A percentile compares a stretch with the other conserved stretches of the same genome.
Evolutionary conservation across 2,113 vertebrate genomes (phyloP).

Genomic region (Acanthisitta chloris): DNA sequence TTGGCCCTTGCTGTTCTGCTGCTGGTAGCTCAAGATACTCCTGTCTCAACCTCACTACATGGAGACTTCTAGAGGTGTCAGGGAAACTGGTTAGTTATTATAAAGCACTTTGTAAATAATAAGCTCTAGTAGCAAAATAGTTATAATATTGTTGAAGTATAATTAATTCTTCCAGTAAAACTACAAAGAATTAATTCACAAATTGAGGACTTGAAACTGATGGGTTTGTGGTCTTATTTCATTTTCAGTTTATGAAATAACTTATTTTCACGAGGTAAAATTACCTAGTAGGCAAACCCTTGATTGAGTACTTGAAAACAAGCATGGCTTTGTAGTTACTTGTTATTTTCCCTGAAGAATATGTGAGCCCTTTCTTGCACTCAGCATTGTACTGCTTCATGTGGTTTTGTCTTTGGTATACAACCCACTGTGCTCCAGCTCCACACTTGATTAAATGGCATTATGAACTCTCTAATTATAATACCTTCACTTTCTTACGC

Average conservation of each 20-base stretch:
- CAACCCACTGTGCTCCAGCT: constrained; percentile 3
- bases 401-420: constrained; percentile 46
- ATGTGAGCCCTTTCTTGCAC: not conserved
- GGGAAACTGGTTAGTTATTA: not conserved
- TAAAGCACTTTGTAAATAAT: not conserved
- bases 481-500: constrained; percentile 4
- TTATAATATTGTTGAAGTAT: not conserved
- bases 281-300: not conserved
- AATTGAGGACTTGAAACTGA: not conserved
- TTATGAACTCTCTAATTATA: constrained; percentile 41
- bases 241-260: not conserved
- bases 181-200: not conserved
- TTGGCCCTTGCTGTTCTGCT: not conserved
- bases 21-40: not conserved
- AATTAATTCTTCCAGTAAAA: constrained; percentile 11
- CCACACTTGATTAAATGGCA: constrained; percentile 33
- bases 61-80: not conserved
- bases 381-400: not conserved
- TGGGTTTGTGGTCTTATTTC: not conserved
- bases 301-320: constrained; percentile 22
- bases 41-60: not conserved
- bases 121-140: not conserved
- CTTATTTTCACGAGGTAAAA: not conserved
- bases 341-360: constrained; percentile 31
- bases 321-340: constrained; percentile 31